These are phyloP conservation scores for Scleropages formosus DNA, from an alignment of 2,797 vertebrate species.

Conservation along the genomic window DNA sequence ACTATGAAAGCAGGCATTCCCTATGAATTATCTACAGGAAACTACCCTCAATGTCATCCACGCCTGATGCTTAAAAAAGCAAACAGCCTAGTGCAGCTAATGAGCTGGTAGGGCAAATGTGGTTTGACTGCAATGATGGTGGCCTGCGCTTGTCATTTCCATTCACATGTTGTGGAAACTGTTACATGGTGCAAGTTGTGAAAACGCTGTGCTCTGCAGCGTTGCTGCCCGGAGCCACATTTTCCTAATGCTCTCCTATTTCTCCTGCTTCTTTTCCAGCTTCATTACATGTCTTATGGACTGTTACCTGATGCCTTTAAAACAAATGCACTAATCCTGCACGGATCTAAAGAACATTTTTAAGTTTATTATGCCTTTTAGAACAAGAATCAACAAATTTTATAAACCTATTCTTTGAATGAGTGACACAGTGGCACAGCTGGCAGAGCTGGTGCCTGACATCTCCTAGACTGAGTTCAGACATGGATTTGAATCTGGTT, in stretches of 20 bases:
- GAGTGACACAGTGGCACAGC: too few species aligned
- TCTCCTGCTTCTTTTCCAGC: background rate
- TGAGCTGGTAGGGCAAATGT: constrained; percentile 25
- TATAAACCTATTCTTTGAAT: too few species aligned
- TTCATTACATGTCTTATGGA: background rate
- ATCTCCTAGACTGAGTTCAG: too few species aligned
- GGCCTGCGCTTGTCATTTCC: constrained; percentile 17
- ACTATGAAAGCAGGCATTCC: background rate
- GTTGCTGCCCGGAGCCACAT: background rate
- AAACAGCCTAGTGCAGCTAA: constrained; percentile 24
- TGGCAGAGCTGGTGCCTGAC: too few species aligned
- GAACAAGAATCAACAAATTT: background rate
- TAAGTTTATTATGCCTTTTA: background rate
- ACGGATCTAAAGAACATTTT: background rate
- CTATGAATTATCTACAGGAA: constrained; percentile 5
- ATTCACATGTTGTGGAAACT: constrained; percentile 19
- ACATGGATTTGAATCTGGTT: too few species aligned
- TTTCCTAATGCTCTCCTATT: background rate
- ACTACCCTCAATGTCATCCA: constrained; percentile 16
- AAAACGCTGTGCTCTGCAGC: constrained; percentile 3
- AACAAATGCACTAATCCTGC: background rate
- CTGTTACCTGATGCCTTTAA: constrained; percentile 10
- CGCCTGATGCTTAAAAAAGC: constrained; percentile 20
- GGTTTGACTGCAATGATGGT: constrained; percentile 30
- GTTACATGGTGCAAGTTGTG: constrained; percentile 2